Percentiles rank a stretch among this genome's conserved stretches.
Conservation (phyloP, 2,113 vertebrate genomes). For the Madoqua kirkii region DNA sequence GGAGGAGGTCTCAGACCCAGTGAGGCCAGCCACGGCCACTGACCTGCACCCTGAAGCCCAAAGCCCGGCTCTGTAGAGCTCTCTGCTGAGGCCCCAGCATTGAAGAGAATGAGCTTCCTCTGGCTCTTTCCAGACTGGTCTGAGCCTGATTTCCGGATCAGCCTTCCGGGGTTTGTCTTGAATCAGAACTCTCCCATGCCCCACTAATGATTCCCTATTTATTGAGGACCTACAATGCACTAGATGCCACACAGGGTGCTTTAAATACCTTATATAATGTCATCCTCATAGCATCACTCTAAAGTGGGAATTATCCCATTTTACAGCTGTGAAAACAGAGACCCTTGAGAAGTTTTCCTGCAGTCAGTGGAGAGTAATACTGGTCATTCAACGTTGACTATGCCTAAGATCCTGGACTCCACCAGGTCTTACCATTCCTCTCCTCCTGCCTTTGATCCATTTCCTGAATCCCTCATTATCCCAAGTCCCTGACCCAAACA, state of each 20-base stretch:
- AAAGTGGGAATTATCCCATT: neutral
- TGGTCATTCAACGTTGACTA: neutral
- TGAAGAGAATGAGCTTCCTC: neutral
- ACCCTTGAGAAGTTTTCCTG: neutral
- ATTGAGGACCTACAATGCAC: neutral
- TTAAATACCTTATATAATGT: neutral
- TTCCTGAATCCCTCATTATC: neutral
- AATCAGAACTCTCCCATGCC: neutral
- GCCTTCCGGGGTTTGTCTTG: neutral
- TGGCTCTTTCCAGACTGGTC: neutral
- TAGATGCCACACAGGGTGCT: neutral
- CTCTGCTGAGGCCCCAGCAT: neutral
- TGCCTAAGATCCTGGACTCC: neutral
- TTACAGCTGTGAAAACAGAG: neutral
- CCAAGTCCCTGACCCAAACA: neutral
- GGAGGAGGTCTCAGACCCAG: neutral
- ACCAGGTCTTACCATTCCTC: neutral
- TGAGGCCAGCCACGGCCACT: neutral
- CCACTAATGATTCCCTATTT: neutral
- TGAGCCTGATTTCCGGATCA: neutral
- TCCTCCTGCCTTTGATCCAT: neutral
- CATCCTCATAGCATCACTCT: neutral
- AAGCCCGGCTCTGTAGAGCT: neutral
- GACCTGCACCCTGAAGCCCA: neutral
- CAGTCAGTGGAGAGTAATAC: neutral